Conservation (phyloP, 2,888 invertebrate species). For the Pharmacophagus antenor region DNA sequence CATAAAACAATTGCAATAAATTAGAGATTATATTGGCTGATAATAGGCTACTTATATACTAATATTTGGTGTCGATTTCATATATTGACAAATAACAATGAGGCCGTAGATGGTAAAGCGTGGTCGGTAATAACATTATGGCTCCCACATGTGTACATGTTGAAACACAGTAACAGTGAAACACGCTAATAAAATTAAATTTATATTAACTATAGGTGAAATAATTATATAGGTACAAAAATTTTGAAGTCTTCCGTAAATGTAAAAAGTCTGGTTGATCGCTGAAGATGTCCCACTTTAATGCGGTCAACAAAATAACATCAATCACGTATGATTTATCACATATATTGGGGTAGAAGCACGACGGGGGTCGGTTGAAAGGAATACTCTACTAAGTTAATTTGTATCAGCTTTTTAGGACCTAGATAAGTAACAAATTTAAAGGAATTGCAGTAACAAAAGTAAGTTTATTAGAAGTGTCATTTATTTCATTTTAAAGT, state of each 20-base stretch:
- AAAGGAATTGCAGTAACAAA: not conserved
- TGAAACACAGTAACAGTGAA: too few species aligned
- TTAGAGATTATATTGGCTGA: not conserved
- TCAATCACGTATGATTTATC: constrained; percentile 26
- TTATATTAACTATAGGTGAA: not conserved
- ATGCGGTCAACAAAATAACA: constrained; percentile 10
- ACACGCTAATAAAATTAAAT: too few species aligned
- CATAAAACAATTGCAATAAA: not conserved
- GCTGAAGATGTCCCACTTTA: constrained; percentile 8
- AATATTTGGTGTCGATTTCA: too few species aligned
- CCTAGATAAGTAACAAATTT: not conserved
- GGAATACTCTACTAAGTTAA: not conserved
- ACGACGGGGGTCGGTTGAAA: not conserved
- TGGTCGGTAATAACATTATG: too few species aligned
- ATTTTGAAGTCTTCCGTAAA: too few species aligned
- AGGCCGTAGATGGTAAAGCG: too few species aligned
- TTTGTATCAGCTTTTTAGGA: not conserved
- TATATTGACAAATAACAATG: too few species aligned
- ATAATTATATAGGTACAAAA: too few species aligned
- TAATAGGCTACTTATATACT: not conserved
- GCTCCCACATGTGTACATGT: too few species aligned
- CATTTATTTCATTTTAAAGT: too few species aligned
- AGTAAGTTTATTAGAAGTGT: not conserved
- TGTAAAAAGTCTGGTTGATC: not conserved
- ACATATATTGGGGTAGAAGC: not conserved